Evolutionary conservation across 2,797 vertebrate species (phyloP), one percentile per base, ranked within the genome.

Genomic region (Rhabdomys pumilio): DNA sequence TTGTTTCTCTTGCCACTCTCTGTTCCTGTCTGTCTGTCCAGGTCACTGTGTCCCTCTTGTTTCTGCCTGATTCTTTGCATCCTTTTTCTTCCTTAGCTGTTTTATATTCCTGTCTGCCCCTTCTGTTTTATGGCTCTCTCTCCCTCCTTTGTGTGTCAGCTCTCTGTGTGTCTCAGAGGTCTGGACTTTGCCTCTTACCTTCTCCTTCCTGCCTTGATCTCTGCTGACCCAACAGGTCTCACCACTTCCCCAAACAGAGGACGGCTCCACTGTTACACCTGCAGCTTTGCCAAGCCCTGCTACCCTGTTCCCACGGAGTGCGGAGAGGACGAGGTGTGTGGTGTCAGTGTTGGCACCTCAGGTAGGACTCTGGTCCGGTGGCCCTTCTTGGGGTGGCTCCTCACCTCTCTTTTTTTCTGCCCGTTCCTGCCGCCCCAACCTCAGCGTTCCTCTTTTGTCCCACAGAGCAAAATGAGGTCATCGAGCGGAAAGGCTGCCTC

Each of bases 291-390:
- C 63, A 97, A 96, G 38, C 95, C 96, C 83, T 97, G 97, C 89
- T 57, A 91, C 73, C 96, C 94, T 6, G 89, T 96, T 24, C 75
- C 80, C 69, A 96, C 44, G 0, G 15, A 95, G 57, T 96, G 96
- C 69, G 82, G 63, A 86, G 92, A 96, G 0, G 75, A 90, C 3
- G 97, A 97, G 67, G 86, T 59, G 31, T 97, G 96, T 24, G 92
- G 89, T 34, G 53, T 95, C 95, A 96, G 90, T 20, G 53, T 15
- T 3, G 97, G 96, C 94, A 97, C 91, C 80, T 97, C 96, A 96
- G 96, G 97, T 96, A 96, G 41, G 90, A 93, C 76, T 76, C n/a
- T 4, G 38, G 61, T 22, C 34, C 34, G 3, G 38, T 9, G 69
- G 59, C 61, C 53, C 72, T 75, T 44, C 44, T 76, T 50, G 22